Evolutionary conservation across 2,113 vertebrate species (phyloP).

Genomic region (Misgurnus anguillicaudatus): DNA sequence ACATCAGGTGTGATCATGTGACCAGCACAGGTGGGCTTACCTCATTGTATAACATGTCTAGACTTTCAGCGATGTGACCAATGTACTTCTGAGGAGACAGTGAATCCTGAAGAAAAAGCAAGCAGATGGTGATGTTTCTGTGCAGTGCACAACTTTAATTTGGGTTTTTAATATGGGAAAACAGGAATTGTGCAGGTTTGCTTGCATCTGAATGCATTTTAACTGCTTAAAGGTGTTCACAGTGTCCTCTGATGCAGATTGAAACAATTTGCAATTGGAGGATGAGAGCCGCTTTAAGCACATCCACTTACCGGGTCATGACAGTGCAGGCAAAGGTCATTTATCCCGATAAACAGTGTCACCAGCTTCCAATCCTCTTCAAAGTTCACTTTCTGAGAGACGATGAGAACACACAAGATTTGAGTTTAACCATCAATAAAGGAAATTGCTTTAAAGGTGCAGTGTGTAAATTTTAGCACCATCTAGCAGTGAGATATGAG

Average conservation of each 20-base stretch:
- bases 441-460: background rate
- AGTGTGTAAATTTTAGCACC: too few species aligned
- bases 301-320: conserved; percentile 77
- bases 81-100: conserved; percentile 76
- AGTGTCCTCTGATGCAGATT: background rate
- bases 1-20: background rate
- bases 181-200: background rate
- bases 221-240: conserved; percentile 12
- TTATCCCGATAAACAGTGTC: conserved; percentile 87
- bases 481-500: too few species aligned
- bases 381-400: conserved; percentile 80
- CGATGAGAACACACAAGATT: background rate
- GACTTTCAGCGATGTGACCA: conserved; percentile 75
- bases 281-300: background rate
- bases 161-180: background rate
- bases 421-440: too few species aligned
- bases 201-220: conserved; percentile 1
- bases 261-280: background rate
- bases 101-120: conserved; percentile 67
- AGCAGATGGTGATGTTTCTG: background rate
- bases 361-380: conserved; percentile 92
- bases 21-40: conserved; percentile 65
- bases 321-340: conserved; percentile 91
- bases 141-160: background rate
- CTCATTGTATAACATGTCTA: conserved; percentile 86